Evolutionary conservation across 37 sponge, comb jelly and placozoan species (phyloP).

Genomic region (Theonella swinhoei): DNA sequence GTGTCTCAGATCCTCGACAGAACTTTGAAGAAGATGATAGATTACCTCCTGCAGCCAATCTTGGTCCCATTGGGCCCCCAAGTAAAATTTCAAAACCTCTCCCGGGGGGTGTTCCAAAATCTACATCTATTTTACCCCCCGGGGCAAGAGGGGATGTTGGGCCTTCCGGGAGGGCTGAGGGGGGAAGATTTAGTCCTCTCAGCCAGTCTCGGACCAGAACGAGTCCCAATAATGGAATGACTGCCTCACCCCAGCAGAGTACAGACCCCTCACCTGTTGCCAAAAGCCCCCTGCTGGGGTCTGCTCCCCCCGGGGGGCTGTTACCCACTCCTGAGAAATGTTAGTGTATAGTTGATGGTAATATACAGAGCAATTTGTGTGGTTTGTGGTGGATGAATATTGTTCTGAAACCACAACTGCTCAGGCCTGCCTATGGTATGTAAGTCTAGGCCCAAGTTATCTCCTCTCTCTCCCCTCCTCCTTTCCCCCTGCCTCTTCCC

Average conservation of each 20-base stretch:
- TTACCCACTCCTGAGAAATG: conserved; percentile 33
- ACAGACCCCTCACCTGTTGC: conserved; percentile 41
- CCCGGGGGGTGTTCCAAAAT: not conserved
- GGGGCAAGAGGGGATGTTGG: not conserved
- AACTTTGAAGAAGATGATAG: conserved; percentile 11
- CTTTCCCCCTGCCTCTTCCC: too few relatives aligned
- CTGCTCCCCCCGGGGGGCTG: conserved; percentile 58
- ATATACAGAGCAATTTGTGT: too few relatives aligned
- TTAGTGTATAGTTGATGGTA: not conserved
- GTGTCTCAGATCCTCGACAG: not conserved
- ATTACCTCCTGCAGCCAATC: not conserved
- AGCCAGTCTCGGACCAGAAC: conserved; percentile 25
- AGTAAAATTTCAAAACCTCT: conserved; percentile 7
- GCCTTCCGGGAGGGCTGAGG: not conserved
- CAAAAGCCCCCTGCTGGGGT: conserved; percentile 66
- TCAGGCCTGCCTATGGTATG: too few relatives aligned
- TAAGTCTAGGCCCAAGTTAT: not conserved
- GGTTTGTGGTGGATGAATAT: too few relatives aligned
- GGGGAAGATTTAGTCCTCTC: conserved; percentile 31
- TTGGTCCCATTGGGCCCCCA: conserved; percentile 73
- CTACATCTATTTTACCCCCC: not conserved
- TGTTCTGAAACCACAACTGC: too few relatives aligned
- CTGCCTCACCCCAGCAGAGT: conserved; percentile 15
- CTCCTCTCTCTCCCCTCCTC: not conserved
- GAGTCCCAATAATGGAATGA: conserved; percentile 22